Conservation (phyloP, 2,888 invertebrate genomes). For the Drosophila picticornis region DNA sequence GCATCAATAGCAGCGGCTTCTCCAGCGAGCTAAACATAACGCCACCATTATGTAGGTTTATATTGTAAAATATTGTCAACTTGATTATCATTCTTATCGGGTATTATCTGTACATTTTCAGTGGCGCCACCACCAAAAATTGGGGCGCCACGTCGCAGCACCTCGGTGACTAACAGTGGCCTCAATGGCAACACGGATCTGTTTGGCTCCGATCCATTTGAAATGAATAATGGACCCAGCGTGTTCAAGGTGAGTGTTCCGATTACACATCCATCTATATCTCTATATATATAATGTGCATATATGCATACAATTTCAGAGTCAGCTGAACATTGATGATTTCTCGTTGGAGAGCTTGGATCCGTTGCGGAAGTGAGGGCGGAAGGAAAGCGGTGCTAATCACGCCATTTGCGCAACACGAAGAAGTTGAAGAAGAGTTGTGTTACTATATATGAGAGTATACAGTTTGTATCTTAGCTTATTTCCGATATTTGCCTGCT, state of each 20-base stretch:
- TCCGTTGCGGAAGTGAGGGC: constrained; percentile 90
- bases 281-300: background rate
- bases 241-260: constrained; percentile 82
- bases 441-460: constrained; percentile 34
- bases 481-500: constrained; percentile 44
- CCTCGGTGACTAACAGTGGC: constrained; percentile 66
- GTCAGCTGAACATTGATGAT: constrained; percentile 89
- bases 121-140: constrained; percentile 96
- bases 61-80: background rate
- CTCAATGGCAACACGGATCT: constrained; percentile 87
- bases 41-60: constrained; percentile 90
- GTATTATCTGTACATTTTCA: constrained; percentile 80
- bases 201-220: constrained; percentile 92
- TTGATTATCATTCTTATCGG: background rate
- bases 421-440: constrained; percentile 18
- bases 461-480: constrained; percentile 32
- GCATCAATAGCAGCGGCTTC: constrained; percentile 83
- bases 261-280: background rate
- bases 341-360: constrained; percentile 97
- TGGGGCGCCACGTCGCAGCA: constrained; percentile 86
- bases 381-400: constrained; percentile 61
- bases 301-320: constrained; percentile 86
- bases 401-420: constrained; percentile 62
- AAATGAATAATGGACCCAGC: constrained; percentile 80
- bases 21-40: constrained; percentile 84